Evolutionary conservation across 2,113 vertebrate species (phyloP), one percentile per base, ranked within the genome.

Genomic region (Seriola rivoliana): DNA sequence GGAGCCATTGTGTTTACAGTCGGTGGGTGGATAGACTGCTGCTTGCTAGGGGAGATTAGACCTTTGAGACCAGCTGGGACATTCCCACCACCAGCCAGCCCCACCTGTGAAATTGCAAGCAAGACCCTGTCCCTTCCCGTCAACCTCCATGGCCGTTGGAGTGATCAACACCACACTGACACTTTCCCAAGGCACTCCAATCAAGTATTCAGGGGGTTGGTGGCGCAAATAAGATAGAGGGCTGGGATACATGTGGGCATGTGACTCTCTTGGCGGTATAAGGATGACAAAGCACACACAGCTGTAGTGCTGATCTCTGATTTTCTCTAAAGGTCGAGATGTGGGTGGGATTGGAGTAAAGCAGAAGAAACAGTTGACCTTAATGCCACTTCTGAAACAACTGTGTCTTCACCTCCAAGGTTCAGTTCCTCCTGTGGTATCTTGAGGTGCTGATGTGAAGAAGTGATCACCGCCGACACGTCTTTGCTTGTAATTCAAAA

Each of bases 1-100:
- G 88, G 91, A 91, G 78, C 79, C 71, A 54, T 85, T 87, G 86
- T 92, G 87, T 93, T 92, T 92, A 89, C 88, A 84, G 72, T 88
- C 16, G 34, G 83, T 75, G 84, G 82, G 88, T 86, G 80, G 71
- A 88, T 73, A 71, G 80, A 78, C 82, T 77, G 72, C 87, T 73
- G 82, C 68, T 81, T 71, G 83, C 71, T 32, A 3, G 38, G 87
- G 78, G 81, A 88, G 82, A 89, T 91, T 85, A 85, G 80, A 89
- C 77, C 78, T 90, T 74, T 78, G 75, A 88, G 88, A 87, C 80
- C 77, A 81, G 64, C 87, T 79, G 86, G 87, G 86, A 83, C 57
- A 67, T 86, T 85, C 72, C 82, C 84, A 83, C 84, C 85, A 71
- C 60, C 58, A 76, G 38, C 59, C 34, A 78, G 72, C 52, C 73